A percentile compares a stretch with the other conserved stretches of the same genome.
Evolutionary conservation across 2,113 vertebrate species (phyloP).

Genomic region (Verasper variegatus): DNA sequence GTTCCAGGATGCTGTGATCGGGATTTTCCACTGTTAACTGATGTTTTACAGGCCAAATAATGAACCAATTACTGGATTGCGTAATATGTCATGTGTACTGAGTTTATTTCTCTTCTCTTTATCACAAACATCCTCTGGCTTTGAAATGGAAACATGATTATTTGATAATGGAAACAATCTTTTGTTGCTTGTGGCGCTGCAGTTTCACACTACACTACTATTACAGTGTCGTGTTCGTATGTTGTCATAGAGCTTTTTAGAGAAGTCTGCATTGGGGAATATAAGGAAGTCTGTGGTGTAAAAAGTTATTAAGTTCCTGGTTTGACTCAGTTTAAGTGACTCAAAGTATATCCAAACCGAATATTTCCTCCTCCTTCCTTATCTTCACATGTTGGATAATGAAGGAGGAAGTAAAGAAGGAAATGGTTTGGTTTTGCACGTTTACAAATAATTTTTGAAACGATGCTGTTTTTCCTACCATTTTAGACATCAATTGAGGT

Average conservation of each 20-base stretch:
- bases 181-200: no score
- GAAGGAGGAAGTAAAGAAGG: constrained; percentile 1
- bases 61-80: background rate
- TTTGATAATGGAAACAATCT: background rate
- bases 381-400: background rate
- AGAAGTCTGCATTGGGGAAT: background rate
- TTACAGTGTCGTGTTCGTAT: background rate
- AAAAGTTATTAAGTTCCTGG: background rate
- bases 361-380: background rate
- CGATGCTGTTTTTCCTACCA: background rate
- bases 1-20: background rate
- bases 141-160: background rate
- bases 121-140: background rate
- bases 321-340: constrained; percentile 2
- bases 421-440: background rate
- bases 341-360: background rate
- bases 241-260: background rate
- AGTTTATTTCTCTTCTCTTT: no score
- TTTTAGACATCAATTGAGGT: no score
- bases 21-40: background rate
- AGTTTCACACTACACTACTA: no score
- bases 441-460: no score
- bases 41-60: background rate
- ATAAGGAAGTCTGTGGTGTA: background rate
- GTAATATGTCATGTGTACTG: background rate